Evolutionary conservation across 2,888 invertebrate genomes (phyloP).

Genomic region (Cataglyphis albicans): DNA sequence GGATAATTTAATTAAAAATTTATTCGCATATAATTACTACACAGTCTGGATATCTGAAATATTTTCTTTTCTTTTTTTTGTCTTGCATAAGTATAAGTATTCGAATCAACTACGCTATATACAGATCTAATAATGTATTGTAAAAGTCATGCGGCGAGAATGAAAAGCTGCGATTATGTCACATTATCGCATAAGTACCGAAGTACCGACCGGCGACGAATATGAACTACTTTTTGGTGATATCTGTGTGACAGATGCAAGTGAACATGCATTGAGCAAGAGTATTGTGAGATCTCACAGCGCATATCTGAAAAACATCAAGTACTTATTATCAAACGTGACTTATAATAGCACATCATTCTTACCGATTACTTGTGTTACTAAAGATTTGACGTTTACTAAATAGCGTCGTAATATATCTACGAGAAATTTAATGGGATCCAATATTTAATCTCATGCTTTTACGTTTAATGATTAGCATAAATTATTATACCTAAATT

Average conservation of each 20-base stretch:
- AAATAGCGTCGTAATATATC: neutral
- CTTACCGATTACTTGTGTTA: neutral
- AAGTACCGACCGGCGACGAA: neutral
- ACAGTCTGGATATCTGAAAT: constrained; percentile 25
- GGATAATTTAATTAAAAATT: neutral
- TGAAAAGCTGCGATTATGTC: constrained; percentile 69
- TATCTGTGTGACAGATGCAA: constrained; percentile 7
- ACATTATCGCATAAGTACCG: constrained; percentile 60
- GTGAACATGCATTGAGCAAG: constrained; percentile 38
- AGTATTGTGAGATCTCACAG: constrained; percentile 20
- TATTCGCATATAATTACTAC: neutral
- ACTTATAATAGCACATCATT: constrained; percentile 14
- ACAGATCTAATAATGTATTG: constrained; percentile 13
- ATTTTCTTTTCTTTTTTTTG: constrained; percentile 12
- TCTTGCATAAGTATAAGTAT: constrained; percentile 12
- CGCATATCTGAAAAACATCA: neutral
- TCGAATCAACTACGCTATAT: constrained; percentile 18
- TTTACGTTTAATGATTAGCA: neutral
- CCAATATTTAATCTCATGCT: neutral
- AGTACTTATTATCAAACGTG: constrained; percentile 14
- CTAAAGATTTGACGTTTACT: neutral
- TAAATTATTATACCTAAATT: neutral
- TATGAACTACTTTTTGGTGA: constrained; percentile 36
- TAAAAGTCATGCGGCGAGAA: constrained; percentile 31
- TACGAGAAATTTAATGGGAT: constrained; percentile 7